Evolutionary conservation across 64 coral and sea anemone species (phyloP), one percentile per base, ranked within the genome.

Genomic region (Orbicella faveolata): DNA sequence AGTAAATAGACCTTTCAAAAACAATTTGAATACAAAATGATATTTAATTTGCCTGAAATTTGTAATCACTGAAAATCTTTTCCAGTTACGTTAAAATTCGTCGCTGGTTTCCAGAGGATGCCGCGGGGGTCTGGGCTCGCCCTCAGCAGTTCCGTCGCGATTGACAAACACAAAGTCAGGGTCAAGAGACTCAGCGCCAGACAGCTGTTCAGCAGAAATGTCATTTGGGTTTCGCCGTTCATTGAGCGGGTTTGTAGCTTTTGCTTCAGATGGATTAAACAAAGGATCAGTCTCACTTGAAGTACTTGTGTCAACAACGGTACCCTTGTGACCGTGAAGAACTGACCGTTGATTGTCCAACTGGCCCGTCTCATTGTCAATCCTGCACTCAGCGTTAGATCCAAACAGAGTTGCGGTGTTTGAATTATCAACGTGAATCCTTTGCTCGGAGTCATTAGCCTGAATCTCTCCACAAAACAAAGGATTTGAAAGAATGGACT

Each of bases 111-210:
- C 82, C 82, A 85, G 23, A 0, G 82, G 82, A 26, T 85, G 77
- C 52, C 51, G 23, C 14, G 51, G 3, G 9, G 39, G 63, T 37
- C 11, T n/a, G 2, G 65, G 78, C 7, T 79, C 16, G 6, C 44
- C 26, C 39, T 74, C 52, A 10, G 89, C 89, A 15, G 89, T 91
- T 21, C 89, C 89, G 57, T 91, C 89, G 30, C 62, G 67, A 84
- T 91, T 84, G 1, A 91, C 89, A 52, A 91, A 91, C 73, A 91
- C 89, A 67, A 91, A 91, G n/a, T 82, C 89, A 9, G 36, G 51
- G 73, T 75, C 72, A 1, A 23, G 37, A 41, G 89, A 63, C 8
- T 91, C 73, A 70, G 33, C 54, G 14, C 23, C 52, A 51, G 6
- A 18, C 25, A 17, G 13, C 17, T 33, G 2, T 78, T 8, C 9